Evolutionary conservation across 1,140 invertebrate genomes (phyloP).

Genomic region (Drosophila burlai): DNA sequence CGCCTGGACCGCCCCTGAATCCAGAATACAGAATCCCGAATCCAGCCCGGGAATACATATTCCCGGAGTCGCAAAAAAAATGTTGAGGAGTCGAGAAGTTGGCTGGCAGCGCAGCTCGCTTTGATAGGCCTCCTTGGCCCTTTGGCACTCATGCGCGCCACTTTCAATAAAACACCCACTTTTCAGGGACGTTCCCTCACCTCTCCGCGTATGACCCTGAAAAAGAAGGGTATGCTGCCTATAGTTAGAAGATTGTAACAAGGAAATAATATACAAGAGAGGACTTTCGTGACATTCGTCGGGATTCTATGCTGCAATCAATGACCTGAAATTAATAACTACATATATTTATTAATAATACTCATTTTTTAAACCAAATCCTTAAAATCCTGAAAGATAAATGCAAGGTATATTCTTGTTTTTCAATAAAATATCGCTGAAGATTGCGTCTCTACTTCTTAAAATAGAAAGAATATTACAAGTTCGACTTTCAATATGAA

Average conservation of each 20-base stretch:
- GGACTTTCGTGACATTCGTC: too few relatives aligned
- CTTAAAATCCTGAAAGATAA: too few relatives aligned
- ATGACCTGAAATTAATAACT: too few relatives aligned
- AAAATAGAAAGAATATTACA: neutral
- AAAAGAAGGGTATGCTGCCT: neutral
- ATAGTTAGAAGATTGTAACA: neutral
- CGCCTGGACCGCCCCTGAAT: slow-evolving; percentile 63
- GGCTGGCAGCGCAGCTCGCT: slow-evolving; percentile 38
- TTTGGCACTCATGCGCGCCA: slow-evolving; percentile 72
- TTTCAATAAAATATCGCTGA: too few relatives aligned
- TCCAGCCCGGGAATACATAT: slow-evolving; percentile 9
- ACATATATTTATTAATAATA: too few relatives aligned
- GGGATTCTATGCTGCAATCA: too few relatives aligned
- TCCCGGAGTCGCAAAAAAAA: slow-evolving; percentile 1
- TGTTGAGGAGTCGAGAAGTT: slow-evolving; percentile 14
- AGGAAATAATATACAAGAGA: neutral
- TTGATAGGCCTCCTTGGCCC: slow-evolving; percentile 55
- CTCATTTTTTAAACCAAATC: too few relatives aligned
- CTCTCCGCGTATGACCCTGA: neutral
- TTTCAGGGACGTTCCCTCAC: slow-evolving; percentile 44
- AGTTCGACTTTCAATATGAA: neutral
- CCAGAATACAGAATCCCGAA: slow-evolving; percentile 14
- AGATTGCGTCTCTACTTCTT: too few relatives aligned
- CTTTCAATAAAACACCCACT: slow-evolving; percentile 79
- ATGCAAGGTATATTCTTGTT: too few relatives aligned